Evolutionary conservation across 2,797 vertebrate species (phyloP), one percentile per base, ranked within the genome.

Genomic region (Silurus lanzhouensis): DNA sequence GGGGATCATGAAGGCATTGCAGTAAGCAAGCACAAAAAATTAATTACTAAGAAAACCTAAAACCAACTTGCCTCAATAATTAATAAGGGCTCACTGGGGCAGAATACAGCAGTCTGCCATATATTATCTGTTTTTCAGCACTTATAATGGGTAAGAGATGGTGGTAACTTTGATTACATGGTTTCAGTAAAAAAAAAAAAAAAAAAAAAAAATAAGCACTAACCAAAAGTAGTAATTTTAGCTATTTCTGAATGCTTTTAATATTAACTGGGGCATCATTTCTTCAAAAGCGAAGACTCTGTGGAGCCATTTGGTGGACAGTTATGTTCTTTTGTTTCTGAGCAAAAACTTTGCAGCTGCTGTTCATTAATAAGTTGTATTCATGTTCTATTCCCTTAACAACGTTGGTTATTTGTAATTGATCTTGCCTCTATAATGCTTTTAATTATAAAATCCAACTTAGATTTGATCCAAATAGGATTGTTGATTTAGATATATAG

Each of bases 111-210:
- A 84, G 90, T 80, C 81, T 92, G 91, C 90, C 90, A 92, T 83
- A 91, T 92, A 90, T 88, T 90, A 93, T 92, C 89, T 0, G 57
- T 90, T 91, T 91, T 90, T 91, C 92, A 88, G 81, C 89, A 87
- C 84, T 79, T 87, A 85, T 87, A 89, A 89, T 31, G 71, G 82
- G 90, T 90, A 91, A 90, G 87, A 86, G 82, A 89, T 86, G 89
- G 89, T 85, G 89, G 79, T 88, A 91, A 89, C 90, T 91, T 81
- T 91, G 89, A 93, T 93, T 92, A 89, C 85, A 93, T 75, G 89
- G 82, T 91, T 90, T 88, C 84, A 80, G 89, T 86, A 90, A 91
- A 93, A 52, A 10, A 52, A 1, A 10, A 10, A 52, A 52, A 52
- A 52, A 52, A 52, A 52, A 48, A 48, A 48, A 48, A 48, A 48